Percentiles rank a stretch among this genome's conserved stretches.
Conservation (phyloP, 2,113 vertebrate genomes). For the Isichthys henryi region DNA sequence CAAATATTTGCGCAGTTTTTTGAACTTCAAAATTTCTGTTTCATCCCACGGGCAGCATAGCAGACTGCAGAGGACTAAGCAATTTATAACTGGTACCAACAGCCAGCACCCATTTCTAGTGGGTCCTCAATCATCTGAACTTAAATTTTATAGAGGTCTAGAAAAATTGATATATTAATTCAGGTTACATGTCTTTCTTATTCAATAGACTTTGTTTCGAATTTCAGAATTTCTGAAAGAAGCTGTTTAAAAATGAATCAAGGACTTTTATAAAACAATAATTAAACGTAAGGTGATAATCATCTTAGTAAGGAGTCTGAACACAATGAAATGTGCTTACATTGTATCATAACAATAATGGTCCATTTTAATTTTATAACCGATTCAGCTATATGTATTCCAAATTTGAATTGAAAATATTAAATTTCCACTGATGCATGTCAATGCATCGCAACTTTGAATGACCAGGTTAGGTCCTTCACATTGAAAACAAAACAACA, state of each 20-base stretch:
- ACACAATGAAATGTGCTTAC: neutral
- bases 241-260: neutral
- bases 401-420: neutral
- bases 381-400: neutral
- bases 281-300: neutral
- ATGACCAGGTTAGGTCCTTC: neutral
- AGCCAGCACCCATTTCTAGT: neutral
- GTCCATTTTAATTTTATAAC: neutral
- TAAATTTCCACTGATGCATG: neutral
- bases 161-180: neutral
- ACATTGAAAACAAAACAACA: neutral
- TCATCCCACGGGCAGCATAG: neutral
- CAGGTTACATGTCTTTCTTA: neutral
- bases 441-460: no score
- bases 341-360: neutral
- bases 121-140: neutral
- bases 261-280: neutral
- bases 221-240: neutral
- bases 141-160: neutral
- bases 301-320: neutral
- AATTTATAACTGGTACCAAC: neutral
- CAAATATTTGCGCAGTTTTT: neutral
- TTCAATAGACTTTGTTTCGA: neutral
- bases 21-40: neutral
- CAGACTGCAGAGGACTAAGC: no score